A percentile compares a stretch with the other conserved stretches of the same genome.
phyloP scores from a whole-genome alignment of 2,888 invertebrate genomes.

The Coenonympha arcania region DNA sequence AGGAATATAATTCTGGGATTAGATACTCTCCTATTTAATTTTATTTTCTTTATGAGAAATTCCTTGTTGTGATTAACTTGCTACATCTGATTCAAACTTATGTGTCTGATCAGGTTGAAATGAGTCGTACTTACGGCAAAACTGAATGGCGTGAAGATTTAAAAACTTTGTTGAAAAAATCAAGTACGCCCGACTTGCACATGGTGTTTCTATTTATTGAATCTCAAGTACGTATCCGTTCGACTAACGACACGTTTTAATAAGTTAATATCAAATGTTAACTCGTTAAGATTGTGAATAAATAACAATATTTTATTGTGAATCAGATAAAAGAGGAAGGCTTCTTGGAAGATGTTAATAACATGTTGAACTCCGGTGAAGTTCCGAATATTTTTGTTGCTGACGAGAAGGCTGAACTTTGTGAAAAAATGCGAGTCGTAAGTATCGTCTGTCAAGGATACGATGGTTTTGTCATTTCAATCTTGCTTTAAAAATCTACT shows the following conservation, averaged over 20 bases:
- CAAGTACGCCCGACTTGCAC: slow-evolving; percentile 87
- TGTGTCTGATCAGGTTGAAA: slow-evolving; percentile 79
- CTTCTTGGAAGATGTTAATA: slow-evolving; percentile 94
- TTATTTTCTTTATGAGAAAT: no score
- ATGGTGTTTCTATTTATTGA: slow-evolving; percentile 94
- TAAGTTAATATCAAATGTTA: neutral
- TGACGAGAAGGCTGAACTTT: slow-evolving; percentile 92
- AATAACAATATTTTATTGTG: neutral
- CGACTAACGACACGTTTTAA: neutral
- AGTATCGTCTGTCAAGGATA: slow-evolving; percentile 28
- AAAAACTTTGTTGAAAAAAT: slow-evolving; percentile 84
- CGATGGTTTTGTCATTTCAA: no score
- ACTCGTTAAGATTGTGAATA: neutral
- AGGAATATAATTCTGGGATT: no score
- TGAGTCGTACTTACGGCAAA: slow-evolving; percentile 87
- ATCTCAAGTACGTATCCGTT: slow-evolving; percentile 77
- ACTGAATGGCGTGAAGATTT: slow-evolving; percentile 94
- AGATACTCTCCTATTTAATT: no score
- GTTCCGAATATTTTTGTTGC: slow-evolving; percentile 90
- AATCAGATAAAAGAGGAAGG: slow-evolving; percentile 91
- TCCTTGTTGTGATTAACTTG: no score
- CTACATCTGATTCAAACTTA: no score
- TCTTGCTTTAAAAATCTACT: neutral
- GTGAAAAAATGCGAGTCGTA: slow-evolving; percentile 89
- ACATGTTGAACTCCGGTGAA: slow-evolving; percentile 93